These are phyloP conservation scores for Malacosoma neustria DNA, from an alignment of 2,888 invertebrate species.

Conservation along the genomic window DNA sequence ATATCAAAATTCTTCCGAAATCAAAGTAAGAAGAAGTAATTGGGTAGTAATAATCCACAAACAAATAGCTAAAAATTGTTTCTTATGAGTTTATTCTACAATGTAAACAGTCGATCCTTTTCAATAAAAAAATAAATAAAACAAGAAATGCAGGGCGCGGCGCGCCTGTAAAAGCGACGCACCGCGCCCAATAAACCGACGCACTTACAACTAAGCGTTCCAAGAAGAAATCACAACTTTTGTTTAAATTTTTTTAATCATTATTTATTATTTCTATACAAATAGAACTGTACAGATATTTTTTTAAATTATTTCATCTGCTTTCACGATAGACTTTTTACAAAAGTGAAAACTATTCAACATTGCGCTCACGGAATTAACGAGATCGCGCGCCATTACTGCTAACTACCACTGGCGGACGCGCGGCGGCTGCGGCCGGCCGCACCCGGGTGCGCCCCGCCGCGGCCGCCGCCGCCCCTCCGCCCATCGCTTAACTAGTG, in stretches of 20 bases:
- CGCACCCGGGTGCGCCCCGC: slow-evolving; percentile 8
- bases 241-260: slow-evolving; percentile 68
- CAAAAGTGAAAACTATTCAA: slow-evolving; percentile 75
- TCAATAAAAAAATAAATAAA: slow-evolving; percentile 57
- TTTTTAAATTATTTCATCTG: slow-evolving; percentile 70
- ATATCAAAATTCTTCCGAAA: too few species aligned
- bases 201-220: slow-evolving; percentile 48
- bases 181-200: slow-evolving; percentile 28
- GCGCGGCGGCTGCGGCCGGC: slow-evolving; percentile 7
- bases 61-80: slow-evolving; percentile 52
- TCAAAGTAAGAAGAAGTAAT: too few species aligned
- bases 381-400: slow-evolving; percentile 50
- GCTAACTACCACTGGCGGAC: slow-evolving; percentile 12
- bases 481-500: slow-evolving; percentile 13
- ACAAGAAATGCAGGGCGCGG: slow-evolving; percentile 50
- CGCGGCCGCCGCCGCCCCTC: slow-evolving; percentile 1
- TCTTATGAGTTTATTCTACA: slow-evolving; percentile 68
- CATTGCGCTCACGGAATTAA: slow-evolving; percentile 60
- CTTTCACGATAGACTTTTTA: slow-evolving; percentile 74
- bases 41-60: slow-evolving; percentile 43
- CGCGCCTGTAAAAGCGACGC: slow-evolving; percentile 29
- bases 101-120: slow-evolving; percentile 66
- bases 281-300: slow-evolving; percentile 77
- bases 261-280: slow-evolving; percentile 77
- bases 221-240: slow-evolving; percentile 69